Evolutionary conservation across 2,888 invertebrate species (phyloP), one percentile per base, ranked within the genome.

Genomic region (Globia sparganii): DNA sequence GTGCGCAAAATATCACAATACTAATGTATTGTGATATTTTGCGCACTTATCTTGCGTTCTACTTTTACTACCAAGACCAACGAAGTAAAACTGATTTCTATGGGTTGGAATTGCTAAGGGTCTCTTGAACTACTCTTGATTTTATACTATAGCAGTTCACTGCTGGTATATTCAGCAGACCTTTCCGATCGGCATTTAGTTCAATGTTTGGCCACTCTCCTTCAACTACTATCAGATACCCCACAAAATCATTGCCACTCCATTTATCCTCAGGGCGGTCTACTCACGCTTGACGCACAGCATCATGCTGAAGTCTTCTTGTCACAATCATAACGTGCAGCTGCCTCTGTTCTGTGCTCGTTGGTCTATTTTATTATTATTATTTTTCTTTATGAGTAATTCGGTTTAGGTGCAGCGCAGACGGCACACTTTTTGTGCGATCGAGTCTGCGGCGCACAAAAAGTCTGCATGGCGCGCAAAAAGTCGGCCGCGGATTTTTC

Each of bases 1-100:
- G 61, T 84, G 70, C 66, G 81, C 66, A 67, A 80, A 84, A 73
- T 84, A 80, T 66, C 34, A 43, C 49, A 43, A 34, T 76, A 58
- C 56, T n/a, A n/a, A n/a, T n/a, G n/a, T n/a, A n/a, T n/a, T n/a
- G n/a, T n/a, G n/a, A n/a, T n/a, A n/a, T n/a, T n/a, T n/a, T n/a
- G n/a, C n/a, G n/a, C n/a, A n/a, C n/a, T n/a, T n/a, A n/a, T n/a
- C n/a, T n/a, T n/a, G n/a, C n/a, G n/a, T 34, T 31, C 31, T 43
- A 40, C 11, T 58, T 53, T n/a, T n/a, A 53, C 11, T 56, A 56
- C 25, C 11, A 4, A 56, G 11, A 56, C 25, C 11, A 4, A 56
- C n/a, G 53, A 56, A n/a, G n/a, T 56, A 56, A 56, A 56, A 5
- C 28, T 2, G 28, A 28, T n/a, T 58, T 58, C 28, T 28, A 28